phyloP scores from a whole-genome alignment of 2,113 vertebrate genomes.

The Miniopterus natalensis region DNA sequence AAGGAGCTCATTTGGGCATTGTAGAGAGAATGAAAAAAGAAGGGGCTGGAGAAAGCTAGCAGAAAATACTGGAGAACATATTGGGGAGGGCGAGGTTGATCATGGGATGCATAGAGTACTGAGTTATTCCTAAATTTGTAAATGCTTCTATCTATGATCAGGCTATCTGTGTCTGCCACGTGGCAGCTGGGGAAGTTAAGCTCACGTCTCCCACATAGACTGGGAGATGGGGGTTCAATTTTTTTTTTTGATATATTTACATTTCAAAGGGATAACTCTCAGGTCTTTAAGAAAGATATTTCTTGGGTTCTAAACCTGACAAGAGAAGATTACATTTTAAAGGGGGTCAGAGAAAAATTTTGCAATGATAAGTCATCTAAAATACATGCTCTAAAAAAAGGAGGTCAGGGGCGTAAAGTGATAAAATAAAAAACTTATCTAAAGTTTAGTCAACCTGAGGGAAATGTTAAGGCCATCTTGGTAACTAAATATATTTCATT shows the following conservation, averaged over 20 bases:
- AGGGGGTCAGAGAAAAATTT: background rate
- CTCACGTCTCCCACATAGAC: background rate
- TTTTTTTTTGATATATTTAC: background rate
- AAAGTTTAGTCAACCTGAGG: background rate
- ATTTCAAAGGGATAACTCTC: background rate
- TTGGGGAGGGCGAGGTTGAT: background rate
- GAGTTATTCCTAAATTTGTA: background rate
- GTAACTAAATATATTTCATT: background rate
- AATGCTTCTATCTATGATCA: background rate
- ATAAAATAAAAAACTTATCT: background rate
- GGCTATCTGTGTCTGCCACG: background rate
- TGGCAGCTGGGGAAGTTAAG: background rate
- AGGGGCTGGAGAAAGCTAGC: background rate
- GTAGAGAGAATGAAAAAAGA: constrained; percentile 59
- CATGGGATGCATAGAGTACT: background rate
- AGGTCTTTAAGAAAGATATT: background rate
- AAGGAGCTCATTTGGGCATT: constrained; percentile 75
- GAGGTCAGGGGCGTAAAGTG: background rate
- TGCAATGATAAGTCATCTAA: background rate
- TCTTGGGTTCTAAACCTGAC: background rate
- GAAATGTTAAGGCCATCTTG: background rate
- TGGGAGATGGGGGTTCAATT: background rate
- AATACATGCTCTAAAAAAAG: background rate
- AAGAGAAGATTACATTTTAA: background rate
- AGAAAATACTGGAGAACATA: background rate